Percentiles rank a stretch among this genome's conserved stretches.
These are phyloP conservation scores for Ceratina japonica DNA, from an alignment of 1,140 invertebrate species.

Conservation along the genomic window DNA sequence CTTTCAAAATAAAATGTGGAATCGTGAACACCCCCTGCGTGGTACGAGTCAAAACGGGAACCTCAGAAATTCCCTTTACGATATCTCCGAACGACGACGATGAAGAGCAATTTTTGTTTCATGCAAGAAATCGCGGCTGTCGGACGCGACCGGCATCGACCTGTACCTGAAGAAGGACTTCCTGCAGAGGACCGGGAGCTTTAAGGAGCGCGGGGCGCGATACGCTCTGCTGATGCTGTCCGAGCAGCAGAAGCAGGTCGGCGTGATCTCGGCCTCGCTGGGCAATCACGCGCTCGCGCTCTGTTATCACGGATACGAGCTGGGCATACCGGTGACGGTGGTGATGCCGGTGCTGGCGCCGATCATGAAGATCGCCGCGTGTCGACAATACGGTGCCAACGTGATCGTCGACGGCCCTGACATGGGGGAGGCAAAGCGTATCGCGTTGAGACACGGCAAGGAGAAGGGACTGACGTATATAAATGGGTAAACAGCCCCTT, in stretches of 20 bases:
- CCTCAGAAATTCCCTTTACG: background rate
- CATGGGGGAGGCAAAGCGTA: constrained; percentile 91
- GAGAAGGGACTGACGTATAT: constrained; percentile 89
- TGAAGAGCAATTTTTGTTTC: background rate
- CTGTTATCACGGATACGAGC: constrained; percentile 90
- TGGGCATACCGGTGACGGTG: constrained; percentile 92
- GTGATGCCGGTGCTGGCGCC: constrained; percentile 95
- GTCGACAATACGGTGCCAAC: constrained; percentile 89
- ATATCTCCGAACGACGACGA: background rate
- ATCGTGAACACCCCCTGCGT: constrained; percentile 91
- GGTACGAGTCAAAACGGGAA: constrained; percentile 79
- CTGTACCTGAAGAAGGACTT: constrained; percentile 97
- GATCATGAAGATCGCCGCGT: constrained; percentile 96
- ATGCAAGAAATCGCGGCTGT: constrained; percentile 88
- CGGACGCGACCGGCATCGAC: constrained; percentile 88
- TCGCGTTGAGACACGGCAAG: constrained; percentile 87
- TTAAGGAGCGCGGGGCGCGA: constrained; percentile 95
- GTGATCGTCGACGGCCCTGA: constrained; percentile 91
- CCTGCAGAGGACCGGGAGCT: constrained; percentile 94
- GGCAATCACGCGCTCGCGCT: constrained; percentile 95
- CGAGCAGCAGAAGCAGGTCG: constrained; percentile 85
- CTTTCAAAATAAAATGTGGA: constrained; percentile 91
- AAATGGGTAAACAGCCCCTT: constrained; percentile 83
- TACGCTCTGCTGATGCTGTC: constrained; percentile 90
- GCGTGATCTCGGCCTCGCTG: constrained; percentile 94